Conservation (phyloP, 2,113 vertebrate genomes). For the Amia ocellicauda region DNA sequence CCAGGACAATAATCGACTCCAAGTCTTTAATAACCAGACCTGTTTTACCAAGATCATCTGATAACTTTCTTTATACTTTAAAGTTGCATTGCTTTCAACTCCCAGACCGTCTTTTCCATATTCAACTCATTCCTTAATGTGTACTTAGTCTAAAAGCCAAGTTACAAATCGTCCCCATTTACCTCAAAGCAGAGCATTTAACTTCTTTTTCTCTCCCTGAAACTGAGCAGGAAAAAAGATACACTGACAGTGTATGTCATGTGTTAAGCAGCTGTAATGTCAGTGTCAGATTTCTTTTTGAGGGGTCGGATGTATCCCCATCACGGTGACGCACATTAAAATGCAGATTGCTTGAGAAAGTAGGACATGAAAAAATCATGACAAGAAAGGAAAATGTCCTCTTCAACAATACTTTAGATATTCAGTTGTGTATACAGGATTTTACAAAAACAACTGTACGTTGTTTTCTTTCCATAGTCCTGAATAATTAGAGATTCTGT, state of each 20-base stretch:
- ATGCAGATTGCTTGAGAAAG: conserved; percentile 16
- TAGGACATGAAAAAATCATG: conserved; percentile 23
- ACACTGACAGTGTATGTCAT: conserved; percentile 13
- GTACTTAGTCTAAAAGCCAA: no score
- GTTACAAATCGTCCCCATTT: no score
- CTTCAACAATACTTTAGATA: background rate
- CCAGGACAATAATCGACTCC: conserved; percentile 17
- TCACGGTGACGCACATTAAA: conserved; percentile 27
- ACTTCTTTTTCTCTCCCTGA: no score
- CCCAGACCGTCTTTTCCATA: no score
- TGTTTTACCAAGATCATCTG: background rate
- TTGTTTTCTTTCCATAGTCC: background rate
- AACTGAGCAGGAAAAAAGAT: background rate
- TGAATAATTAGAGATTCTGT: no score
- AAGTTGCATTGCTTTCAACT: no score
- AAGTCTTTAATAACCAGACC: conserved; percentile 12
- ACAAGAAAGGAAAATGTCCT: background rate
- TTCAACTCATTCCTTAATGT: no score
- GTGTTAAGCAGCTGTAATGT: conserved; percentile 27
- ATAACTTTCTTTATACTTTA: background rate
- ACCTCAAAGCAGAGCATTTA: no score
- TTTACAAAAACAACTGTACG: no score
- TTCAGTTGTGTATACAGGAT: background rate
- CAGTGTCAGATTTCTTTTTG: conserved; percentile 32
- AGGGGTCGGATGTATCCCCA: conserved; percentile 23